Base-by-base conservation (phyloP, 1,140 invertebrate genomes). In the Habropoda laboriosa region DNA sequence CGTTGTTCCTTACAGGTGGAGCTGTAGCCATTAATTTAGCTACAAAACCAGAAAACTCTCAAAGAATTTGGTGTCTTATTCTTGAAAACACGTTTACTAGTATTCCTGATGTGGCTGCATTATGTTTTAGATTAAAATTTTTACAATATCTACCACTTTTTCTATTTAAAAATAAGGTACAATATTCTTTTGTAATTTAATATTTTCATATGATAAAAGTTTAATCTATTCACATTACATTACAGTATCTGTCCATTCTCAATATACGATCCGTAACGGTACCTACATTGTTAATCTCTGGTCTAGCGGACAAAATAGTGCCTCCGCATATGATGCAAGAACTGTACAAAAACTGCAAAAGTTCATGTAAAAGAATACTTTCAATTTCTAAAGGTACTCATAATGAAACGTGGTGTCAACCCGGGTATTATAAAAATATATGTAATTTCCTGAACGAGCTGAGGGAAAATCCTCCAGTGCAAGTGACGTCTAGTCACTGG, bases 41-140 rank as follows among this genome's bases (percentile, higher is more conserved):
- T 21, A 95, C 95, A 60, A 95, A 95, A 79, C 92, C 95, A 60
- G 95, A 97, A 79, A 96, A 96, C 90, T 92, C 93, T 53, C 94
- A 94, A 89, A 96, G 95, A 93, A 95, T 98, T 76, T 96, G 96
- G 95, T 97, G 96, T 86, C 91, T 98, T 80, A 95, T 99, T 83
- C 94, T 99, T 40, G 98, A 99, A 93, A 99, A 99, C 90, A 98
- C 98, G 53, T 99, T 99, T 89, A 98, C 97, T 12, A 98, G 96
- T 89, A 97, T 99, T 91, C 97, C 97, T 38, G 97, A 98, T 82
- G 98, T 99, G 95, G 97, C 97, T n/a, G 94, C 94, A 86, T 94
- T 96, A 63, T 92, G 97, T 77, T 93, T 97, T 47, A 95, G 95
- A 87, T 95, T 94, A 93, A 95, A 94, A 90, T 94, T 95, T 87